Base-by-base conservation (phyloP, 2,797 vertebrate genomes). In the Enteromius thamalakanensis region DNA sequence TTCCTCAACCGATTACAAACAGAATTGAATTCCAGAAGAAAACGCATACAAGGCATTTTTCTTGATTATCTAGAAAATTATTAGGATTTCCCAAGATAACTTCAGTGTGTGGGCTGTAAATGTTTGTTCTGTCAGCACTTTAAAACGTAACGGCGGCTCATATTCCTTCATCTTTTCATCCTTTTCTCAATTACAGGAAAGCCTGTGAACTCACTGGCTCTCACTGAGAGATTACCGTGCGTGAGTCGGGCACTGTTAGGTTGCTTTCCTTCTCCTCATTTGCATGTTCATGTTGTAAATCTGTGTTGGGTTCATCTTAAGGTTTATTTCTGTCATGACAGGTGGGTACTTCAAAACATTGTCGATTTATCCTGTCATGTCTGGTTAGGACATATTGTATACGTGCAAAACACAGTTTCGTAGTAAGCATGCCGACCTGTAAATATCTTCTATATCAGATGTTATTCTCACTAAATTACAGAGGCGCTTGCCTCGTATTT, bases 41-140 rank as follows among this genome's bases (percentile, higher is more conserved):
- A 83, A 82, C 47, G 45, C 84, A 81, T 68, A 82, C 69, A 15
- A 85, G 49, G 86, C 79, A 84, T 34, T 79, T 86, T 87, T 86
- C 80, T 85, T 72, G 67, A 65, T 83, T 58, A 64, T 58, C 60
- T 80, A 79, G 76, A 68, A 87, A 78, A 87, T 86, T 69, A 87
- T 84, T 77, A 84, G 78, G 72, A 26, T 84, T 83, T 55, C 72
- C 85, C 72, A 55, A 79, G 82, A 85, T 76, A 79, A 78, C 70
- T 21, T 47, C 14, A 65, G 68, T 69, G 82, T 40, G 82, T 82
- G 82, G 82, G 85, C 21, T 78, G 87, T 85, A 90, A 84, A 90
- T 88, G 83, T 89, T 85, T 88, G 71, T 60, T 84, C 74, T 86
- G 91, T 93, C 92, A 94, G 92, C 92, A 86, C 80, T 88, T 91